Base-by-base conservation (phyloP, 1,140 invertebrate species). In the Rhyzopertha dominica region DNA sequence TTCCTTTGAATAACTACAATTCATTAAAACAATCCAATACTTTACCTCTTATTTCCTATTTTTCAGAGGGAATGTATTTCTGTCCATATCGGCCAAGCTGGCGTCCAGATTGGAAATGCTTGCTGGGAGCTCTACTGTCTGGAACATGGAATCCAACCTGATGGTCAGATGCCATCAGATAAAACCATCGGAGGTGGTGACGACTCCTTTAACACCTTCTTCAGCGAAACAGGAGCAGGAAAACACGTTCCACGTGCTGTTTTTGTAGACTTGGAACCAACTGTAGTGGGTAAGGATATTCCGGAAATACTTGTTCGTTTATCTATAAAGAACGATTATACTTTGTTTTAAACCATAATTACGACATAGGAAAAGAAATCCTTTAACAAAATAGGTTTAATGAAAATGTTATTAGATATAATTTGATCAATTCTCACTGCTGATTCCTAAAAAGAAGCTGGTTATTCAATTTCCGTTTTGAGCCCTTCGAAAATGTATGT, bases 111-210 rank as follows among this genome's bases (percentile, higher is more conserved):
- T 62, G 90, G 88, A 49, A 90, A 90, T 65, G 85, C 85, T 37
- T 83, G 81, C 63, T 85, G 82, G 82, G 90, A 93, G 65, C 73
- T 94, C 41, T 92, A 91, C 72, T 92, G 90, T 65, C 68, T 92
- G 54, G 90, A 92, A 67, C 89, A 91, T 71, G 87, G 87, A 18
- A 92, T 93, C 63, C 86, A 91, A 66, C 87, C 87, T 31, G 87
- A 92, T 71, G 89, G 89, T 3, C 77, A 81, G 48, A 86, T 86
- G 82, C 81, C 82, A n/a, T 90, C 78, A 5, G 81, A 82, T 67
- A 82, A 81, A 65, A 79, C 74, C 40, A 67, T 80, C 49, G 76
- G 76, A 2, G 77, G 77, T n/a, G 76, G 76, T 36, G 78, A 87
- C 59, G 84, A 87, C 63, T 82, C 79, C 20, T 88, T 87, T 70